Base-by-base conservation (phyloP, 2,113 vertebrate species). In the Cranoglanis bouderius region DNA sequence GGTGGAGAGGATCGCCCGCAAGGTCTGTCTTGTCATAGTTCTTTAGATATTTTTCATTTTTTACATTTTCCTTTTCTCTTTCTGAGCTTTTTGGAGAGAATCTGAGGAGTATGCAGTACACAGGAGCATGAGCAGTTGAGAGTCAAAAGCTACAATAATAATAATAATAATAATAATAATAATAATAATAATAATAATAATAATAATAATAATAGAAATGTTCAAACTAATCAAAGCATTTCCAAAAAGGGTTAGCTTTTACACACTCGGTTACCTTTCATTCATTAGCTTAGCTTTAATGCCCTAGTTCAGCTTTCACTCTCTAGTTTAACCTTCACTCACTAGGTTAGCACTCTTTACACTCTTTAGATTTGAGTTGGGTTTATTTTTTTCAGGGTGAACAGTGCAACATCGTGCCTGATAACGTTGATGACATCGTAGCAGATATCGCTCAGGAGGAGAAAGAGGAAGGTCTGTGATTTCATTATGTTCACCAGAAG, bases 381-480 rank as follows among this genome's bases (percentile, higher is more conserved):
- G 46, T 61, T 19, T 90, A 85, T 91, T 89, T 93, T 93, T 95
- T 92, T 67, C 95, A 99, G 98, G 98, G 98, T 2, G 98, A 99
- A 86, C 98, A 99, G 90, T 99, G 98, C 95, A 99, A 99, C 93
- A 96, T 99, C 6, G 96, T 99, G 53, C 98, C 98, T 0, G 98
- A 99, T 95, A 99, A 98, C 61, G 96, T 99, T 29, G 98, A 99
- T 67, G 98, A 99, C 92, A 99, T 99, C 83, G 98, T 99, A 72
- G 97, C 98, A 51, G 98, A 99, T 90, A 96, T 99, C 85, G 98
- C 97, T 90, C 97, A 98, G 40, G 98, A 99, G 92, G 98, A 99
- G 89, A 99, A 99, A 94, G 98, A 99, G 46, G 98, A 99, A 99
- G 98, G 98, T 99, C 94, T 89, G 91, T 13, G 75, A 53, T 61